A percentile compares a stretch with the other conserved stretches of the same genome.
Conservation (phyloP, 2,888 invertebrate species). For the Drosophila multiciliata region DNA sequence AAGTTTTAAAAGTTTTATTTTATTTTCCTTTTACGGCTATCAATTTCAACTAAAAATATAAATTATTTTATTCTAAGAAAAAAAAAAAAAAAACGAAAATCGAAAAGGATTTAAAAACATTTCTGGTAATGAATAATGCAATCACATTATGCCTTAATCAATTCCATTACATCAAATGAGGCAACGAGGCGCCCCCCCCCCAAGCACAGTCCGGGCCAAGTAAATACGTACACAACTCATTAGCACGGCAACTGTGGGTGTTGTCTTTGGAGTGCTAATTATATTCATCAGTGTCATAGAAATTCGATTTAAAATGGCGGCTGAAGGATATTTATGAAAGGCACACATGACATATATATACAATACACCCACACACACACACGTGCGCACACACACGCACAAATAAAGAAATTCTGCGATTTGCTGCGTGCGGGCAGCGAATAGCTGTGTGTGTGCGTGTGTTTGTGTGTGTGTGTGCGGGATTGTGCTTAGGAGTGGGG, state of each 20-base stretch:
- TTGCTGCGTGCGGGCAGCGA: conserved; percentile 36
- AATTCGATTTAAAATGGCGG: conserved; percentile 75
- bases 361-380: not conserved
- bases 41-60: not conserved
- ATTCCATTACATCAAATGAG: conserved; percentile 52
- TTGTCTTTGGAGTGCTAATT: conserved; percentile 73
- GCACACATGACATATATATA: conserved; percentile 64
- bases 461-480: not conserved
- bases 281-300: conserved; percentile 63
- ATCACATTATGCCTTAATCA: conserved; percentile 55
- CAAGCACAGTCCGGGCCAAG: conserved; percentile 7
- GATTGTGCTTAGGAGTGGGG: conserved; percentile 3
- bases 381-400: not conserved
- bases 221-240: conserved; percentile 47
- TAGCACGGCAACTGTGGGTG: conserved; percentile 72
- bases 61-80: not conserved
- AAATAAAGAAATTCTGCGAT: conserved; percentile 30
- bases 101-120: not conserved
- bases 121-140: conserved; percentile 33
- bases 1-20: not conserved
- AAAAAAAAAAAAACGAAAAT: not conserved
- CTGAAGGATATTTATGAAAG: conserved; percentile 70
- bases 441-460: conserved; percentile 16
- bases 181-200: not conserved
- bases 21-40: not conserved